phyloP scores from a whole-genome alignment of 2,888 invertebrate genomes.

The Orthosia incerta region DNA sequence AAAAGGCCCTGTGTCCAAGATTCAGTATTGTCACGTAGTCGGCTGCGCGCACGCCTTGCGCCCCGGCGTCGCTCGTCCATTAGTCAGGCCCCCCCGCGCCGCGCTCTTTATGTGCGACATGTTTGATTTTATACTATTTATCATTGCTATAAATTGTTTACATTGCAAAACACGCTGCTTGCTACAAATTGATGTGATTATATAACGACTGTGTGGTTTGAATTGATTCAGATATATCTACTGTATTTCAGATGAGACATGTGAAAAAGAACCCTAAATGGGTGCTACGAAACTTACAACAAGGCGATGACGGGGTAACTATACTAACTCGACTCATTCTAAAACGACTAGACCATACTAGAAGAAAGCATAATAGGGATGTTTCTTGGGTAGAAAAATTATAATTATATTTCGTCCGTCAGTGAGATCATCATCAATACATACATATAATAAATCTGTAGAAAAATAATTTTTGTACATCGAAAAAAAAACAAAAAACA shows the following conservation, averaged over 20 bases:
- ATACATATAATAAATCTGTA: no score
- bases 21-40: slow-evolving; percentile 76
- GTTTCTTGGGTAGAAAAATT: no score
- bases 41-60: slow-evolving; percentile 74
- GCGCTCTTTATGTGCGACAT: slow-evolving; percentile 79
- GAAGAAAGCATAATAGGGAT: no score
- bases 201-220: slow-evolving; percentile 41
- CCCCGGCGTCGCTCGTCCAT: slow-evolving; percentile 73
- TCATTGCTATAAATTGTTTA: slow-evolving; percentile 61
- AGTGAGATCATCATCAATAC: no score
- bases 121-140: slow-evolving; percentile 76
- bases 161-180: slow-evolving; percentile 54
- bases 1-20: slow-evolving; percentile 46
- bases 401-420: no score
- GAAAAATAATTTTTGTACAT: no score
- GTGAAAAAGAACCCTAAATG: not conserved
- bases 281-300: no score
- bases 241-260: not conserved
- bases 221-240: slow-evolving; percentile 13
- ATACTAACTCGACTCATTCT: not conserved
- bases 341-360: not conserved
- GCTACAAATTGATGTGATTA: slow-evolving; percentile 58
- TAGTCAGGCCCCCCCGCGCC: slow-evolving; percentile 75
- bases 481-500: no score
- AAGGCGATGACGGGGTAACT: no score